Percentiles rank a stretch among this genome's conserved stretches.
phyloP scores from a whole-genome alignment of 2,888 invertebrate genomes.

The Microplitis deprimator region DNA sequence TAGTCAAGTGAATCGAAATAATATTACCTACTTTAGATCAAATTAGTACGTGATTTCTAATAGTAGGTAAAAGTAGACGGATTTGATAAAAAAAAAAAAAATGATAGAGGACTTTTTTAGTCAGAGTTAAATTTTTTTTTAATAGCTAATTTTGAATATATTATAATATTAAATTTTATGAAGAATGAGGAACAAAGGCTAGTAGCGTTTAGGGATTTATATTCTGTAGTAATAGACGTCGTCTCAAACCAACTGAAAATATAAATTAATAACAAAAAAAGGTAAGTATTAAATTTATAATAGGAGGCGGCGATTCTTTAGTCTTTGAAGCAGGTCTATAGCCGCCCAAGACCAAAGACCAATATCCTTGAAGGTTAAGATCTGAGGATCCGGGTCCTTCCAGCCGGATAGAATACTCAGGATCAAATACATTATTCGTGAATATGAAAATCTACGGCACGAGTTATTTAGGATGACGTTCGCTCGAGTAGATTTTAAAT shows the following conservation, averaged over 20 bases:
- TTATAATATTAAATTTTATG: neutral
- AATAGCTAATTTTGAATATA: neutral
- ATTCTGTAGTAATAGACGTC: neutral
- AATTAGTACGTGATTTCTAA: neutral
- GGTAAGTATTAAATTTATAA: neutral
- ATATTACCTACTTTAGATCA: neutral
- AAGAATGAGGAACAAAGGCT: neutral
- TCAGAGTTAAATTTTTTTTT: neutral
- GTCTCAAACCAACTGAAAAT: neutral
- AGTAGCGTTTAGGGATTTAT: slow-evolving; percentile 1
- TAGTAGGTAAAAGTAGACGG: neutral
- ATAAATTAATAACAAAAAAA: neutral
- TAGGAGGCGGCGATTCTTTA: neutral
- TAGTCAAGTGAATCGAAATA: neutral
- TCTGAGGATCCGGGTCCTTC: slow-evolving; percentile 1
- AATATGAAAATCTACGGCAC: neutral
- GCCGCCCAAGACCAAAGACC: neutral
- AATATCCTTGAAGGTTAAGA: neutral
- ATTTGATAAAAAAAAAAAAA: neutral
- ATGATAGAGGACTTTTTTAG: neutral
- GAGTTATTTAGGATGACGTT: neutral
- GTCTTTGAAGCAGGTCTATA: neutral
- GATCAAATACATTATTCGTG: neutral
- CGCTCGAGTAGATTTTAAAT: neutral
- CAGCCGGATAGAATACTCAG: neutral